Base-by-base conservation (phyloP, 1,140 invertebrate species). In the Zaprionus africanus region DNA sequence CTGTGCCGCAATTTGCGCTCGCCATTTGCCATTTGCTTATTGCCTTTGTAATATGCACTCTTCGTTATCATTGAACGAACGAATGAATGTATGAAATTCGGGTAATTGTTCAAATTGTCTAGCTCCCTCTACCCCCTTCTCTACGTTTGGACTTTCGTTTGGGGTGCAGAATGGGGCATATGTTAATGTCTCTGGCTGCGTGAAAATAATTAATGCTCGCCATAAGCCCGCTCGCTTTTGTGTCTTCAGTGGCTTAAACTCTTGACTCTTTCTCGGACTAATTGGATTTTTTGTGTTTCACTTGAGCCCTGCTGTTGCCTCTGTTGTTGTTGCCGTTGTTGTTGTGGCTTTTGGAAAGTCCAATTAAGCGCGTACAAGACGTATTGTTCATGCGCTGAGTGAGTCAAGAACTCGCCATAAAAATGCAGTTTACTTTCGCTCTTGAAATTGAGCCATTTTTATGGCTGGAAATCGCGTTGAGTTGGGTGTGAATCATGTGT, bases 261-360 rank as follows among this genome's bases (percentile, higher is more conserved):
- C 28, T 41, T 61, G 26, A 22, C 41, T 46, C 49, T 72, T 72
- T 69, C 53, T 63, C 65, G 49, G 41, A 53, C 75, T 88, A 88
- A 88, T 87, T 88, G 81, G 64, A 51, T 78, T 71, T 80, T 67
- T 80, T 67, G 51, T 81, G 77, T 87, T 66, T 66, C 53, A 57
- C 34, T 43, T 65, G 51, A 26, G 19, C 13, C 19, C 46, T 63
- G 17, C 19, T 49, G 26, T 24, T 69, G 28, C 6, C 7, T 13
- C 15, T 53, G 49, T 19, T 56, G 31, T 51, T 58, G 17, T 19
- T 53, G 31, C 13, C 43, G 31, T 59, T 58, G n/a, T 60, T 74
- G 64, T 80, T 63, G 46, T 24, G 9, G 11, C 19, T 78, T 80
- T 88, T 88, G 63, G 84, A 88, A 88, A 88, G 84, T 88, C 75